These are phyloP conservation scores for Hucho hucho DNA, from an alignment of 2,113 vertebrate species.

Conservation along the genomic window DNA sequence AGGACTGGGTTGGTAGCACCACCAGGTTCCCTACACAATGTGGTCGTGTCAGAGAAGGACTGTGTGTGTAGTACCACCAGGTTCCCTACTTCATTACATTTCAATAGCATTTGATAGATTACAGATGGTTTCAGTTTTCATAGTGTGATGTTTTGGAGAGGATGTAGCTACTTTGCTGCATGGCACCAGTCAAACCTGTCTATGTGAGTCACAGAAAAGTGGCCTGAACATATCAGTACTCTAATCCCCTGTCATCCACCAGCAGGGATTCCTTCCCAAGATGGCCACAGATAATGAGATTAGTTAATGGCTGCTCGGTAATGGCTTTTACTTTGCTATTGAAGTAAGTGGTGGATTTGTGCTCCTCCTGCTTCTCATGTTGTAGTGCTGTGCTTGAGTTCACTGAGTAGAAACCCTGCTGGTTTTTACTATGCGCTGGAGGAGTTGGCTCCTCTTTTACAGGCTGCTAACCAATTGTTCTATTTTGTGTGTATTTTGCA, in stretches of 20 bases:
- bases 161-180: neutral
- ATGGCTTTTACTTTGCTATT: conserved; percentile 5
- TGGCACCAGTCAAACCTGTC: neutral
- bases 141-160: neutral
- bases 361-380: neutral
- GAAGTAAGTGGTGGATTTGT: conserved; percentile 10
- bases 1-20: no score
- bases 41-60: conserved; percentile 90
- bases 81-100: neutral
- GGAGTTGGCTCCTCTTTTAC: neutral
- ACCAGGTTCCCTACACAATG: conserved; percentile 60
- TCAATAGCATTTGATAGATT: neutral
- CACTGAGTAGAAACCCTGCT: conserved; percentile 1
- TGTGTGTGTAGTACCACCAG: conserved; percentile 75
- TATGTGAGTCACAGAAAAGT: neutral
- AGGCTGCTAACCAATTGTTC: no score
- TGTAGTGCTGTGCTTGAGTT: no score
- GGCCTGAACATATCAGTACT: conserved; percentile 8
- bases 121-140: neutral
- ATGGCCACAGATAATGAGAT: neutral
- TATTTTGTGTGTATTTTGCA: no score
- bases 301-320: conserved; percentile 10
- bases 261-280: conserved; percentile 13
- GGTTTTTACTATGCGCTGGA: neutral
- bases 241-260: conserved; percentile 11